A percentile compares a stretch with the other conserved stretches of the same genome.
These are phyloP conservation scores for Vannuccia rotundouncinata DNA, from an alignment of 2,888 invertebrate genomes.

Conservation along the genomic window DNA sequence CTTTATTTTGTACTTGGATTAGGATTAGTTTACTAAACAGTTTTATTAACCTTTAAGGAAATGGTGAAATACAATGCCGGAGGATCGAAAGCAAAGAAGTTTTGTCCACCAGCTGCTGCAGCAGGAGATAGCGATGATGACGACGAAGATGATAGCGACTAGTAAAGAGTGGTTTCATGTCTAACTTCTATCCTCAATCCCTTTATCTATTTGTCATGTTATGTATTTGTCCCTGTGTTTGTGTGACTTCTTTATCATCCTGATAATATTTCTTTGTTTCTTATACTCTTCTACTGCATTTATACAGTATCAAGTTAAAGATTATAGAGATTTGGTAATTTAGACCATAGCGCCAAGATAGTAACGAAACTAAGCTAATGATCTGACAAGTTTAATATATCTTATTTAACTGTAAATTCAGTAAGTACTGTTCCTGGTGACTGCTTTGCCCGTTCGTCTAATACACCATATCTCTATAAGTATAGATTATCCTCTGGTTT, in stretches of 20 bases:
- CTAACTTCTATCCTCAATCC: neutral
- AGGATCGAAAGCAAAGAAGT: neutral
- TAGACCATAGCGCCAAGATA: too few relatives aligned
- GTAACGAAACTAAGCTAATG: too few relatives aligned
- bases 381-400: too few relatives aligned
- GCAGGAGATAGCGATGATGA: neutral
- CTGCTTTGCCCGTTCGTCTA: too few relatives aligned
- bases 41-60: neutral
- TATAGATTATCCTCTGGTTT: too few relatives aligned
- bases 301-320: neutral
- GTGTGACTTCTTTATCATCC: neutral
- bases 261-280: neutral
- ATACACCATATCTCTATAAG: too few relatives aligned
- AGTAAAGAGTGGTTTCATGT: neutral
- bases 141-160: neutral
- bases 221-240: neutral
- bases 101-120: neutral
- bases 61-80: slow-evolving; percentile 3
- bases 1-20: neutral
- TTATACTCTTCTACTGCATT: neutral
- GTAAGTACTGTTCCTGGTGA: too few relatives aligned
- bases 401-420: too few relatives aligned
- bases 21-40: neutral
- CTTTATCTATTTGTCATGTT: too few relatives aligned
- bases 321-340: too few relatives aligned